phyloP scores from a whole-genome alignment of 2,888 invertebrate species.

The Tanytarsus gracilentus region DNA sequence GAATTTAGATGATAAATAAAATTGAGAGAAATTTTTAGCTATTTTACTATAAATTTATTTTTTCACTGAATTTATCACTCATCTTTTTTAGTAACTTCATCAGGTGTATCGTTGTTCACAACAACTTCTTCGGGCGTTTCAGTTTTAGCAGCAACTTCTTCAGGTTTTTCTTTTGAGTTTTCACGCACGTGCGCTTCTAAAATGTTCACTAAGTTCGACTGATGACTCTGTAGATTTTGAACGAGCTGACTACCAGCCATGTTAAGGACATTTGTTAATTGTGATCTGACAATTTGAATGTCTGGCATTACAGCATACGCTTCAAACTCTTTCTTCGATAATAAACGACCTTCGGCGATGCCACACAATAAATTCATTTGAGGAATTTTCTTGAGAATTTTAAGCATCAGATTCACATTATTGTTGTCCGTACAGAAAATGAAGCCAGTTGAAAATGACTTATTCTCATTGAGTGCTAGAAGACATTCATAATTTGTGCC shows the following conservation, averaged over 20 bases:
- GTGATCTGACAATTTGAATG: conserved; percentile 55
- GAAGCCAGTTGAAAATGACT: conserved; percentile 45
- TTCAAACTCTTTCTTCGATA: conserved; percentile 60
- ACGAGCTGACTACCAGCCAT: conserved; percentile 56
- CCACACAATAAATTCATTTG: conserved; percentile 66
- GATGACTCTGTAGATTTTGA: conserved; percentile 57
- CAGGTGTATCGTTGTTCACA: not conserved
- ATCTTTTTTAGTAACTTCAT: not conserved
- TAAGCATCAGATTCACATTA: conserved; percentile 52
- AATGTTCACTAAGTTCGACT: conserved; percentile 56
- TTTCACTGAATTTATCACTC: not conserved
- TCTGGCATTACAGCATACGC: conserved; percentile 57
- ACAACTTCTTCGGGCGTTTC: not conserved
- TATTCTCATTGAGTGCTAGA: conserved; percentile 53
- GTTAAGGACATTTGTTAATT: conserved; percentile 59
- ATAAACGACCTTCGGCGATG: conserved; percentile 58
- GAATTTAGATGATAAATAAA: too few species aligned
- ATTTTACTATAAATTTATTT: too few species aligned
- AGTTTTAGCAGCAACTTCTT: not conserved
- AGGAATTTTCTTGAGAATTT: conserved; percentile 59
- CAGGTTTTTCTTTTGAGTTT: conserved; percentile 31
- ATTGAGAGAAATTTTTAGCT: too few species aligned
- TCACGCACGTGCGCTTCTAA: conserved; percentile 50
- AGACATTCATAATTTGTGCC: conserved; percentile 60
- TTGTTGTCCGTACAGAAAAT: conserved; percentile 59